phyloP scores from a whole-genome alignment of 2,797 vertebrate genomes.

The Pempheris klunzingeri region DNA sequence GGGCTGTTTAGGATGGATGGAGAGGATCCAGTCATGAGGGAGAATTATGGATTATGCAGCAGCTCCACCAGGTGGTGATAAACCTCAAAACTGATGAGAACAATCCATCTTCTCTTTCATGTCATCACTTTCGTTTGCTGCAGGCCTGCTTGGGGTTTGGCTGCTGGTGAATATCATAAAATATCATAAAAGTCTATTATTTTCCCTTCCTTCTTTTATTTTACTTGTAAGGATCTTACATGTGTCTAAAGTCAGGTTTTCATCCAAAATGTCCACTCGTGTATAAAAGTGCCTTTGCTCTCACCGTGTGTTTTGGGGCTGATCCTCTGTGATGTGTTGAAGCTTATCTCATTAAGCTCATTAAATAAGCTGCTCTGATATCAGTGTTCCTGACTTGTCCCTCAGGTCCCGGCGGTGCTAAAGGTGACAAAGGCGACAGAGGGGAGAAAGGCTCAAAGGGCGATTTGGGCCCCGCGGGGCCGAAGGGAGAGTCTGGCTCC shows the following conservation, averaged over 20 bases:
- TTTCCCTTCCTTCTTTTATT: background rate
- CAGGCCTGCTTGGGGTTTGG: background rate
- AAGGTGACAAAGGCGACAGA: constrained; percentile 82
- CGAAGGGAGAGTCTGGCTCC: constrained; percentile 84
- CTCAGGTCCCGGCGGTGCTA: constrained; percentile 48
- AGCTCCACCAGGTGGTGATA: constrained; percentile 5
- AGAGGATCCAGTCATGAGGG: background rate
- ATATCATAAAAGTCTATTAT: too few relatives aligned
- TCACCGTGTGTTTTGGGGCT: background rate
- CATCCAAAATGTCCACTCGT: too few relatives aligned
- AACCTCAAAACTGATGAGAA: background rate
- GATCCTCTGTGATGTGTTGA: background rate
- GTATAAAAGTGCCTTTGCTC: too few relatives aligned
- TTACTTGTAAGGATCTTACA: too few relatives aligned
- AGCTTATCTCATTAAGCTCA: background rate
- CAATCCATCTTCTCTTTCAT: background rate
- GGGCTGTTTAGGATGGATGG: background rate
- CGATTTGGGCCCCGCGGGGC: constrained; percentile 72
- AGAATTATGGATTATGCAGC: background rate
- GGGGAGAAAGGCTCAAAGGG: constrained; percentile 81
- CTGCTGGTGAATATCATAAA: too few relatives aligned
- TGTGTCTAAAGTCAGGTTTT: background rate
- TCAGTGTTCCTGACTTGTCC: background rate
- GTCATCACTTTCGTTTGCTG: background rate
- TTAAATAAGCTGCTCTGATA: background rate